phyloP scores from a whole-genome alignment of 2,113 vertebrate species.

The Lates calcarifer region DNA sequence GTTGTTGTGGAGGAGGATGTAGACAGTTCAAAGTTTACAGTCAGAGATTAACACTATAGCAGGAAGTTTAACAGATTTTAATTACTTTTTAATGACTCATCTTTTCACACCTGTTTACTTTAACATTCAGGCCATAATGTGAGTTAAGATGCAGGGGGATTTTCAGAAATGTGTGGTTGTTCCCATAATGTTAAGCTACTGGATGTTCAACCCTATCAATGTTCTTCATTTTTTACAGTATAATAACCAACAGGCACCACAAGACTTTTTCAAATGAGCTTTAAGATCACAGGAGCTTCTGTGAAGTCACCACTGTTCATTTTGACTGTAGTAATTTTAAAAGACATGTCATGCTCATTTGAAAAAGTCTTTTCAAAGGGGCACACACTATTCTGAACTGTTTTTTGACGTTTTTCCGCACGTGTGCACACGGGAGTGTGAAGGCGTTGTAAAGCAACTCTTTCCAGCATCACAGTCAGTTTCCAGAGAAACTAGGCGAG shows the following conservation, averaged over 20 bases:
- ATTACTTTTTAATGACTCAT: conserved; percentile 14
- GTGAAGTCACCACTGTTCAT: conserved; percentile 5
- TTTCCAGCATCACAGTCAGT: conserved; percentile 72
- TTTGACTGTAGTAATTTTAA: neutral
- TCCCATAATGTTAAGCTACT: neutral
- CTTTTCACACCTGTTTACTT: conserved; percentile 3
- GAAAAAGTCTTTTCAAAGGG: conserved; percentile 42
- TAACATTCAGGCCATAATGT: neutral
- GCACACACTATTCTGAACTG: conserved; percentile 13
- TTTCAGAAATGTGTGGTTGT: conserved; percentile 2
- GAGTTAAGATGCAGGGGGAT: neutral
- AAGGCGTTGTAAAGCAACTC: conserved; percentile 61
- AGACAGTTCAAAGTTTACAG: neutral
- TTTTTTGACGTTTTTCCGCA: conserved; percentile 54
- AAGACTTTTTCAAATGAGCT: neutral
- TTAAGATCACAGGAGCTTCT: neutral
- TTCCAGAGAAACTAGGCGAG: conserved; percentile 71
- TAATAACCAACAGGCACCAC: neutral
- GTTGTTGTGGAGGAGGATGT: neutral
- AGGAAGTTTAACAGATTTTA: conserved; percentile 13
- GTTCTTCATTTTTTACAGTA: neutral
- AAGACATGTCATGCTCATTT: conserved; percentile 1
- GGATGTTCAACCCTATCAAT: neutral
- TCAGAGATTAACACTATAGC: neutral
- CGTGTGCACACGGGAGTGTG: conserved; percentile 22